Conservation (phyloP, 2,888 invertebrate species). For the Drosophila neonasuta region DNA sequence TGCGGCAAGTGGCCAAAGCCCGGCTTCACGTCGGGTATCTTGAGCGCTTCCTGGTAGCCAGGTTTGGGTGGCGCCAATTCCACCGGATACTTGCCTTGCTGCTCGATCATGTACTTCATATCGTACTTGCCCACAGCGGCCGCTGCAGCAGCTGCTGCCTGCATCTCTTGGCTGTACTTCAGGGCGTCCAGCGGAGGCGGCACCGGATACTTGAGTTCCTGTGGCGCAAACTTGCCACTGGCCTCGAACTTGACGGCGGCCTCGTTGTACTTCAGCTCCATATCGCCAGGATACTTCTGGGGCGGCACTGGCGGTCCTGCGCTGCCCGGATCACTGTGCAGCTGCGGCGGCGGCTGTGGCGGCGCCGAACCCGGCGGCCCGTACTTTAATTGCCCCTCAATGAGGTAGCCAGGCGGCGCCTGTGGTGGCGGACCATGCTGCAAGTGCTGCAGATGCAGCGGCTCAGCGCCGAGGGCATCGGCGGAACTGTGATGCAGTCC, state of each 20-base stretch:
- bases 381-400: slow-evolving; percentile 79
- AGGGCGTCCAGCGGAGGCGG: slow-evolving; percentile 78
- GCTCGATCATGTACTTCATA: slow-evolving; percentile 81
- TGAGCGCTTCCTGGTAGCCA: slow-evolving; percentile 78
- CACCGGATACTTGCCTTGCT: slow-evolving; percentile 76
- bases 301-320: slow-evolving; percentile 57
- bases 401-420: slow-evolving; percentile 73
- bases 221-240: slow-evolving; percentile 75
- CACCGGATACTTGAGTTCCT: slow-evolving; percentile 83
- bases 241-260: slow-evolving; percentile 78
- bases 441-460: slow-evolving; percentile 77
- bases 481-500: slow-evolving; percentile 75
- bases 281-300: slow-evolving; percentile 80
- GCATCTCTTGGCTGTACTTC: slow-evolving; percentile 81
- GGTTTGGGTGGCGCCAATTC: slow-evolving; percentile 73
- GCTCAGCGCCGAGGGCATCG: slow-evolving; percentile 68
- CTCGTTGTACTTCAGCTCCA: slow-evolving; percentile 81
- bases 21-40: slow-evolving; percentile 80
- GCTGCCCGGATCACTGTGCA: slow-evolving; percentile 67
- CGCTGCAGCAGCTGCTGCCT: slow-evolving; percentile 68
- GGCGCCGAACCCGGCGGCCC: slow-evolving; percentile 64
- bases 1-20: slow-evolving; percentile 73
- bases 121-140: slow-evolving; percentile 80
- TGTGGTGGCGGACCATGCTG: slow-evolving; percentile 67
- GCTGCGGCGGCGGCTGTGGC: slow-evolving; percentile 67